Evolutionary conservation across 2,113 vertebrate species (phyloP).

Genomic region (Rhinolophus sinicus): DNA sequence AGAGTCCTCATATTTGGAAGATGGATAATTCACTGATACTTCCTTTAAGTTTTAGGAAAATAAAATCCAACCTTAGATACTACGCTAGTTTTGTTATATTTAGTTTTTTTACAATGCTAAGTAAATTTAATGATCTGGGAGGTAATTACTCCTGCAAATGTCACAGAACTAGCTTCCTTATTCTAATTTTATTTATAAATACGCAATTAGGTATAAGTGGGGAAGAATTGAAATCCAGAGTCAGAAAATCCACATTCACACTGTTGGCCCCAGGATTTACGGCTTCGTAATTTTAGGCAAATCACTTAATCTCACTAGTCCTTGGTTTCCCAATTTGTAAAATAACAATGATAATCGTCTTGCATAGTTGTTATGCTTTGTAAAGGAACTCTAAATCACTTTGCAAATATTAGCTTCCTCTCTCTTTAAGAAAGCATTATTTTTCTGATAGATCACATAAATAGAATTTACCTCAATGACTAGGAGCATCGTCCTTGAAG

Average conservation of each 20-base stretch:
- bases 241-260: background rate
- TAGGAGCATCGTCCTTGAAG: background rate
- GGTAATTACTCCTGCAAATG: background rate
- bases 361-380: background rate
- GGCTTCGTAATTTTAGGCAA: background rate
- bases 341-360: background rate
- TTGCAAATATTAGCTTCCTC: background rate
- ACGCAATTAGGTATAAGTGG: background rate
- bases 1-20: background rate
- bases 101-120: background rate
- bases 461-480: background rate
- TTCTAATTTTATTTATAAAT: constrained; percentile 26
- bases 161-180: background rate
- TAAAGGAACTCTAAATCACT: background rate
- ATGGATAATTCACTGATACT: background rate
- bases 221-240: background rate
- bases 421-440: background rate
- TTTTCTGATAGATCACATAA: background rate
- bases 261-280: background rate
- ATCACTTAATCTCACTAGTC: background rate
- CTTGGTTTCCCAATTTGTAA: constrained; percentile 7
- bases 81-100: background rate
- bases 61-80: background rate
- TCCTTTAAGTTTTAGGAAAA: background rate
- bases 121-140: background rate